Evolutionary conservation across 2,888 invertebrate genomes (phyloP), one percentile per base, ranked within the genome.

Genomic region (Melinaea menophilus): DNA sequence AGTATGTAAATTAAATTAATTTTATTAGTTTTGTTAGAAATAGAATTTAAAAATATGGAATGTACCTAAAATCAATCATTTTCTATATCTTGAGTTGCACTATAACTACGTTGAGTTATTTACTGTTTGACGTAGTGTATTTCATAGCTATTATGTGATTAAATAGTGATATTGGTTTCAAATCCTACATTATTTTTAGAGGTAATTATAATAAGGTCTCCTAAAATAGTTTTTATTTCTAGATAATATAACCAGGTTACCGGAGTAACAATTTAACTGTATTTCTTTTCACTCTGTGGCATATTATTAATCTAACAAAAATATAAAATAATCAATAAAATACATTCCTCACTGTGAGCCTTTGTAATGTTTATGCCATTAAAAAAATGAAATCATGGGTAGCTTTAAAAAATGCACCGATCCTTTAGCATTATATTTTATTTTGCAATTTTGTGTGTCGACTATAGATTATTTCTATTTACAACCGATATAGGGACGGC

Each of bases 61-160:
- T n/a, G n/a, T n/a, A n/a, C n/a, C n/a, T n/a, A n/a, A n/a, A n/a
- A n/a, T 51, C 22, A 51, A 51, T 51, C 31, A 31, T 51, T 51
- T 9, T 51, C 2, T 51, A 31, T 31, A 51, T 51, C 51, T 13
- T n/a, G n/a, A 31, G 31, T 51, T 51, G 51, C 51, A 51, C 51
- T 51, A 9, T 41, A 31, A 48, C 59, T 55, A 13, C 37, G 45
- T 57, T 62, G 59, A 59, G 64, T 64, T 62, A 64, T 64, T 41
- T 62, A 64, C 62, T 62, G 62, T 67, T 45, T 63, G 66, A 63
- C 64, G 59, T 56, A 60, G 48, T 64, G 58, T 64, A 63, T 63
- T 9, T 56, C 56, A 67, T 59, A 67, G 62, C 67, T 67, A 61
- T 62, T 64, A 60, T 67, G 67, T 67, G 64, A 67, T 67, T 58